Base-by-base conservation (phyloP, 2,113 vertebrate species). In the Cryptotis parvus region DNA sequence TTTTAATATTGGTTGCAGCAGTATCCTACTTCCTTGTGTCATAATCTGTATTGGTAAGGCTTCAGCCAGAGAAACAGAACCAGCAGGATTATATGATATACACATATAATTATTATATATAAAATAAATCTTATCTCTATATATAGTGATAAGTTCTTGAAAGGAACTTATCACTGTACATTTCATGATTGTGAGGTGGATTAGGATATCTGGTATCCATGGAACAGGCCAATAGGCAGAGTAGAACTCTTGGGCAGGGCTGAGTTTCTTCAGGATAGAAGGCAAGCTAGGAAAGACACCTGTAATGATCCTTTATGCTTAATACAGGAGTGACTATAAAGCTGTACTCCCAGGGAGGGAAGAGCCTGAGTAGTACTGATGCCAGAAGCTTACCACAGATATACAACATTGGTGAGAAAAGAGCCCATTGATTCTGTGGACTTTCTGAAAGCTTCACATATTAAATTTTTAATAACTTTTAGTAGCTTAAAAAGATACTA, bases 391-490 rank as follows among this genome's bases (percentile, higher is more conserved):
- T 72, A 61, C 61, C 63, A 84, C 61, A 66, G 73, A 76, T 31
- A 68, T 7, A 55, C 29, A 73, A 39, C 39, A 49, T 90, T 22
- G 80, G 22, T 80, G 6, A 90, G 22, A 37, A 84, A 76, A 87
- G n/a, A 69, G 29, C 26, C 22, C 55, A 14, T 83, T 73, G 31
- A 2, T 72, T 35, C 4, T 87, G 27, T 68, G 74, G 39, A 65
- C 12, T 68, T 80, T 84, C 41, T 33, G 37, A 65, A 41, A 76
- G 52, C n/a, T 68, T 1, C n/a, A 65, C 65, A 5, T 65, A 41
- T 77, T 33, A 58, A 52, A 73, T 76, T 87, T 88, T 80, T 45
- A 94, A 70, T 84, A 87, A 37, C 35, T 92, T 76, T 41, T 8
- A n/a, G 9, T 39, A 58, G 22, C 55, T 58, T 58, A 58, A 58